phyloP scores from a whole-genome alignment of 1,140 invertebrate species.

The Babylonia areolata region DNA sequence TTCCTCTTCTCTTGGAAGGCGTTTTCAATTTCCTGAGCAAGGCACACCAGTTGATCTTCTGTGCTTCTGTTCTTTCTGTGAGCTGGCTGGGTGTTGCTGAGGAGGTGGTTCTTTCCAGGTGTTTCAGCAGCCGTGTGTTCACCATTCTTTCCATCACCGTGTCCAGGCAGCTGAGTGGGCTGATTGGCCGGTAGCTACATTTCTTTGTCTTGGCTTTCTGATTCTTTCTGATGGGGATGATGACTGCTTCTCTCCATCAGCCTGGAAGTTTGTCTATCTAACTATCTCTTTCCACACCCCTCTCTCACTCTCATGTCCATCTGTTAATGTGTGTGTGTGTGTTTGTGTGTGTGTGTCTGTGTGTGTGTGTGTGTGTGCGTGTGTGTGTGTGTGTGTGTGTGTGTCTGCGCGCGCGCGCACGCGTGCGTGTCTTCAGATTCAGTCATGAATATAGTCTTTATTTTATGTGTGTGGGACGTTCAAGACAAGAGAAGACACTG shows the following conservation, averaged over 20 bases:
- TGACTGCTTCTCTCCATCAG: neutral
- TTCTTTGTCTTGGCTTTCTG: neutral
- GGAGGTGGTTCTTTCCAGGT: neutral
- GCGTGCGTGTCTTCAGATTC: no score
- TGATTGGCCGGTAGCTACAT: conserved; percentile 7
- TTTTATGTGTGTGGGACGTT: no score
- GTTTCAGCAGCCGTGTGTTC: neutral
- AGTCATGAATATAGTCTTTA: no score
- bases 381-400: no score
- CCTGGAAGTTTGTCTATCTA: neutral
- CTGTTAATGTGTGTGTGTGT: no score
- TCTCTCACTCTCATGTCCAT: no score
- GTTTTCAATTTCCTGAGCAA: neutral
- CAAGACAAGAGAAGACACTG: no score
- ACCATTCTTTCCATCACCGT: conserved; percentile 22
- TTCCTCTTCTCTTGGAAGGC: conserved; percentile 41
- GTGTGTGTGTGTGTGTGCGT: no score
- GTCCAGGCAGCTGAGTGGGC: conserved; percentile 13
- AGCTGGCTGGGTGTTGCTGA: neutral
- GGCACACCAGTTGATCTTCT: conserved; percentile 15
- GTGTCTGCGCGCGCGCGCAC: no score
- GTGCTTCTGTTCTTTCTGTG: neutral
- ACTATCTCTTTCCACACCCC: no score
- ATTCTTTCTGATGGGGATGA: neutral
- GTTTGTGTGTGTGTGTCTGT: no score